Conservation (phyloP, 2,113 vertebrate genomes). For the Suricata suricatta region DNA sequence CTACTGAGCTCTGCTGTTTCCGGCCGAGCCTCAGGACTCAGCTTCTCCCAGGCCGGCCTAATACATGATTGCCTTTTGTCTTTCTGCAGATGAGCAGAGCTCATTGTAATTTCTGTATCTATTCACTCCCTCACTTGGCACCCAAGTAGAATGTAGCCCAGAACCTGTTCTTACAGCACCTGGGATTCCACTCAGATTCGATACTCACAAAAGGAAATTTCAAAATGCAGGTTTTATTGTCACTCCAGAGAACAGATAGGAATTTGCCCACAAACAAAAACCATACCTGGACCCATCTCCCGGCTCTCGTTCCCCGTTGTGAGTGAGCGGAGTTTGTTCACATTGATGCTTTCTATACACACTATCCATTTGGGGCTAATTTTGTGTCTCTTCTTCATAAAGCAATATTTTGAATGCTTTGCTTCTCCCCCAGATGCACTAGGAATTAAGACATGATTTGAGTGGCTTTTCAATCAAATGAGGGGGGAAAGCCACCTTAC, state of each 20-base stretch:
- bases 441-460: constrained; percentile 72
- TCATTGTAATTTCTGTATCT: background rate
- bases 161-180: background rate
- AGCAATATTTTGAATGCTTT: constrained; percentile 75
- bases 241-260: background rate
- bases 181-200: background rate
- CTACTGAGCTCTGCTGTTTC: background rate
- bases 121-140: background rate
- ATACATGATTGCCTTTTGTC: background rate
- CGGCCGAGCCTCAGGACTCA: background rate
- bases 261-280: background rate
- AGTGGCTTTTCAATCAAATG: constrained; percentile 75
- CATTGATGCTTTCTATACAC: background rate
- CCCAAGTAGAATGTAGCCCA: background rate
- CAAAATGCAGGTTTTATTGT: background rate
- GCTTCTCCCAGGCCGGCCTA: background rate
- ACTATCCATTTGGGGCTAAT: background rate
- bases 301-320: background rate
- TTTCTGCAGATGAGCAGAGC: background rate
- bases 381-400: constrained; percentile 34
- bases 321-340: background rate
- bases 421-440: constrained; percentile 67
- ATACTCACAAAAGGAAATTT: background rate
- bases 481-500: constrained; percentile 63
- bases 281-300: background rate